phyloP scores from a whole-genome alignment of 2,888 invertebrate genomes.

The Beris chalybata region DNA sequence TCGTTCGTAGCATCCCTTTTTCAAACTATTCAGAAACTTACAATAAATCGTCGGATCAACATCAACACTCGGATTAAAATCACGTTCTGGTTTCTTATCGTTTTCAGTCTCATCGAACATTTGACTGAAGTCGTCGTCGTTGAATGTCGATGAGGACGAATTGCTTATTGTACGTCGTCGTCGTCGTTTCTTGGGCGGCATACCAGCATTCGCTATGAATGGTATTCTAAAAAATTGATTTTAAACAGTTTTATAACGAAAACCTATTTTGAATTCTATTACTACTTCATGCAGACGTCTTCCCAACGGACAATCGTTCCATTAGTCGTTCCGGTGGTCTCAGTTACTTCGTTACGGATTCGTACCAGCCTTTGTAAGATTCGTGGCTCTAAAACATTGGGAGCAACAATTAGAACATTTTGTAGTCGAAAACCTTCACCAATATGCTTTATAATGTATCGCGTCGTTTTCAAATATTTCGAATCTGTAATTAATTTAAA shows the following conservation, averaged over 20 bases:
- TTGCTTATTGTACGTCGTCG: not conserved
- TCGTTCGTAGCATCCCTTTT: slow-evolving; percentile 63
- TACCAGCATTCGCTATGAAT: slow-evolving; percentile 35
- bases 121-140: slow-evolving; percentile 28
- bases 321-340: slow-evolving; percentile 52
- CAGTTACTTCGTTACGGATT: slow-evolving; percentile 59
- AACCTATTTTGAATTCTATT: slow-evolving; percentile 17
- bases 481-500: slow-evolving; percentile 30
- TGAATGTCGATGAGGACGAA: slow-evolving; percentile 4
- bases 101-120: slow-evolving; percentile 35
- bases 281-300: slow-evolving; percentile 42
- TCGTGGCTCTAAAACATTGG: slow-evolving; percentile 67
- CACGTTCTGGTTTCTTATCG: not conserved
- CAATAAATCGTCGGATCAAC: slow-evolving; percentile 65
- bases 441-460: slow-evolving; percentile 71
- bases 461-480: slow-evolving; percentile 67
- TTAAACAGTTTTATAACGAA: slow-evolving; percentile 4
- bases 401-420: slow-evolving; percentile 64
- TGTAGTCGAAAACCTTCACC: slow-evolving; percentile 66
- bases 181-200: slow-evolving; percentile 32
- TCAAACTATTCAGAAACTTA: slow-evolving; percentile 63
- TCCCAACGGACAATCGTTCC: slow-evolving; percentile 38
- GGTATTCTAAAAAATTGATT: slow-evolving; percentile 33
- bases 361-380: slow-evolving; percentile 60
- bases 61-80: slow-evolving; percentile 62